Evolutionary conservation across 2,113 vertebrate genomes (phyloP), one percentile per base, ranked within the genome.

Genomic region (Crotalus helleri): DNA sequence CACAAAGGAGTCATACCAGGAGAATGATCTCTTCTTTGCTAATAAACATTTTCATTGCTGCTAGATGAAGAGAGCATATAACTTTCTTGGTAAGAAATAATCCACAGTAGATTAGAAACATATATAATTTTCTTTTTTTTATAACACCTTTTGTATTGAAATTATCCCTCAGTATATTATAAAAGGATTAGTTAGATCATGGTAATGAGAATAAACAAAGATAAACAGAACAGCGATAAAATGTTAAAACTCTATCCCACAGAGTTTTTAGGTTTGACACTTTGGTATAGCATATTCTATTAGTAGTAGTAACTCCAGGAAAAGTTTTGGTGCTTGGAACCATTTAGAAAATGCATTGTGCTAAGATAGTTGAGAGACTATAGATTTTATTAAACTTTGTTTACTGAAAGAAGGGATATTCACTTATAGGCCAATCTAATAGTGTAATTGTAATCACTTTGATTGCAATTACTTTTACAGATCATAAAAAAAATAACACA

Each of bases 381-480:
- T 29, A 93, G 93, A 95, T 90, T 93, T 95, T 94, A 95, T 93
- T 90, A 87, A 96, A 95, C 87, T 87, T 95, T 15, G 91, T 96
- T 96, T 97, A 95, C 88, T 94, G 92, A 95, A 88, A 93, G 92
- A 93, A 89, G 29, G 74, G 21, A 94, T 95, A 17, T 39, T 95
- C 93, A 97, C 95, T 97, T 95, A 95, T 21, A 95, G 94, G 95
- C 91, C 94, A 95, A 97, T 95, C 97, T 96, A 95, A 97, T 94
- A 26, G 3, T 92, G 94, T 95, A 97, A 96, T 95, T 94, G 92
- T n/a, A 92, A 97, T 95, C 92, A 93, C 90, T 94, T 87, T 94
- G 92, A 94, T 88, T 53, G 89, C 93, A 85, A 61, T 95, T 85
- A 92, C 87, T 96, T 97, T 96, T 96, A 96, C 23, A 88, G 92